A percentile compares a stretch with the other conserved stretches of the same genome.
phyloP scores from a whole-genome alignment of 2,888 invertebrate species.

The Scrobipalpa atriplicella region DNA sequence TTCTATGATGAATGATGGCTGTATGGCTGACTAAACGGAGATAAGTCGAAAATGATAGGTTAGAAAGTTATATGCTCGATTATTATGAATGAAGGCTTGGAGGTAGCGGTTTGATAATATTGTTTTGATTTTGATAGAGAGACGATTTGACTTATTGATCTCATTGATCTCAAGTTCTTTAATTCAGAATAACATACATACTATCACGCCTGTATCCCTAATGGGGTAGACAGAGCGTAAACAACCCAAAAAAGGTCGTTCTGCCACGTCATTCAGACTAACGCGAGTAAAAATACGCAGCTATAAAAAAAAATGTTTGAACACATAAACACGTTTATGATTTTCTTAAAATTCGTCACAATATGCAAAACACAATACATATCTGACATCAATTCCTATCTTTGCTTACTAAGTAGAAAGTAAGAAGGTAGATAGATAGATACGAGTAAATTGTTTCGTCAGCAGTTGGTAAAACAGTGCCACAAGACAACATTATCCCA shows the following conservation, averaged over 20 bases:
- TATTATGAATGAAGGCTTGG: not conserved
- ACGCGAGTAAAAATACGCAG: too few species aligned
- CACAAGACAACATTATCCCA: constrained; percentile 7
- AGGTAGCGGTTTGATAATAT: not conserved
- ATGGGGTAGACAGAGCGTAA: too few species aligned
- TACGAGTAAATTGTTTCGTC: not conserved
- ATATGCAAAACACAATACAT: not conserved
- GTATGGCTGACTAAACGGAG: not conserved
- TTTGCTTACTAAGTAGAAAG: not conserved
- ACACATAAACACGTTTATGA: too few species aligned
- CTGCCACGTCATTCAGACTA: too few species aligned
- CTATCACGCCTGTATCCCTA: too few species aligned
- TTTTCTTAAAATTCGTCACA: not conserved
- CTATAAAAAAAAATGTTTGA: too few species aligned
- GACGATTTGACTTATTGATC: too few species aligned
- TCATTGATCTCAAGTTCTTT: too few species aligned
- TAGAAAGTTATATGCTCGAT: not conserved
- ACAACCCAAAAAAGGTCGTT: too few species aligned
- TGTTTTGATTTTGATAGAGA: too few species aligned
- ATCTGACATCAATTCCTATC: not conserved
- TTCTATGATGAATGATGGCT: constrained; percentile 3
- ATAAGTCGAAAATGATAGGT: constrained; percentile 2
- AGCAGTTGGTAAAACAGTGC: constrained; percentile 12
- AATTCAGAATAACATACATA: too few species aligned
- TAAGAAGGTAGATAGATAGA: not conserved